Evolutionary conservation across 1,140 invertebrate species (phyloP), one percentile per base, ranked within the genome.

Genomic region (Gerris buenoi): DNA sequence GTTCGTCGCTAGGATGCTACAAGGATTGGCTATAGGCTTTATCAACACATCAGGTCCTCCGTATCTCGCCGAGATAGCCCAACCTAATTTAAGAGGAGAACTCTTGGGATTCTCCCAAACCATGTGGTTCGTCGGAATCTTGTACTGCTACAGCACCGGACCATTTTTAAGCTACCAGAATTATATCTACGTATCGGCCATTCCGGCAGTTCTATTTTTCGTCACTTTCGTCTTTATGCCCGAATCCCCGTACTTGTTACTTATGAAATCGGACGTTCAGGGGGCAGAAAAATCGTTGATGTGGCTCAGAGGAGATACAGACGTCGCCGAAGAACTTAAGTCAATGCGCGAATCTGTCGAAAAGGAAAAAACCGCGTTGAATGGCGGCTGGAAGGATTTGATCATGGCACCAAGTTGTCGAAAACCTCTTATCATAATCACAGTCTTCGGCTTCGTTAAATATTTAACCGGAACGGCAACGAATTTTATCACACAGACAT

Each of bases 241-340:
- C 0, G 92, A 95, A 74, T 88, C 88, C 33, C 92, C 92, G 0
- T 85, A 85, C 66, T 90, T 82, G 68, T 78, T 86, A 28, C 76
- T 90, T 0, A 76, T 77, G 3, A 82, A 82, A 72, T 80, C 81
- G 72, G 79, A 83, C 27, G 80, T 80, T 46, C 75, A 82, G 5
- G 83, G 85, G 1, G 90, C 90, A 0, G 74, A 83, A 0, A 72
- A 79, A 1, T 78, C 86, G 15, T 63, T 63, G 25, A 25, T 3
- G 22, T 63, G 62, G 62, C 25, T 25, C 2, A 63, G 62, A 63
- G 62, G 22, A 26, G 26, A 26, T 14, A 5, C 10, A 14, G 62
- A 63, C 3, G 62, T 28, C 22, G 2, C 14, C 5, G 13, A 26
- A 22, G 62, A 63, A 22, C 23, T 63, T 3, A 10, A 63, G 23